phyloP scores from a whole-genome alignment of 2,888 invertebrate genomes.

The Caenorhabditis drosophilae region DNA sequence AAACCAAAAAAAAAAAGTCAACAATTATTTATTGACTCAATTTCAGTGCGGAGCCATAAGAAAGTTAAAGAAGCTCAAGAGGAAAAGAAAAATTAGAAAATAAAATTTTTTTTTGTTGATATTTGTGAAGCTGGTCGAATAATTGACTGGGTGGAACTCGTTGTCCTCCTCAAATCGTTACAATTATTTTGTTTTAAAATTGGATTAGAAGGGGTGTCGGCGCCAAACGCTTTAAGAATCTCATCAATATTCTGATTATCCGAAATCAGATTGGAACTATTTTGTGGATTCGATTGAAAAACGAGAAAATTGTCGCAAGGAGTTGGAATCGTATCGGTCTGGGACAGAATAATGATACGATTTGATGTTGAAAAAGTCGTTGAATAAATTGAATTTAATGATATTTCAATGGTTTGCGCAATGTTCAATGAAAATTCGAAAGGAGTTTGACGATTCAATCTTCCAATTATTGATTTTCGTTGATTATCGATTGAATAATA shows the following conservation, averaged over 20 bases:
- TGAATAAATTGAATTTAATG: constrained; percentile 10
- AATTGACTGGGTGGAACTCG: constrained; percentile 11
- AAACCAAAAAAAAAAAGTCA: neutral
- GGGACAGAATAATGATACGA: constrained; percentile 14
- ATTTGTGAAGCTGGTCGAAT: constrained; percentile 33
- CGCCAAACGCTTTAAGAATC: constrained; percentile 12
- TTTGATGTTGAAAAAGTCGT: neutral
- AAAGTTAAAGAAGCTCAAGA: neutral
- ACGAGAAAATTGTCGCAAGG: constrained; percentile 30
- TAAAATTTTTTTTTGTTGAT: constrained; percentile 2
- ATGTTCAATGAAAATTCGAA: constrained; percentile 20
- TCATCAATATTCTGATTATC: constrained; percentile 3
- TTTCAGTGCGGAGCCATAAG: neutral
- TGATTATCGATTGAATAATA: constrained; percentile 14
- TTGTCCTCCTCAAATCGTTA: constrained; percentile 15
- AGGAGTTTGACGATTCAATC: constrained; percentile 13
- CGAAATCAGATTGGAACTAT: too few species aligned
- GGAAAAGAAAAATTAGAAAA: constrained; percentile 6
- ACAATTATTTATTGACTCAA: neutral
- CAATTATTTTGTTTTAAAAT: constrained; percentile 19
- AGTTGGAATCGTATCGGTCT: constrained; percentile 33
- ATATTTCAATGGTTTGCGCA: constrained; percentile 24
- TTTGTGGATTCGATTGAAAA: constrained; percentile 17
- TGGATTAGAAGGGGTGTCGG: constrained; percentile 17
- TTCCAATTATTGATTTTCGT: constrained; percentile 30